phyloP scores from a whole-genome alignment of 2,797 vertebrate species.

The Hoplostethus mediterraneus region DNA sequence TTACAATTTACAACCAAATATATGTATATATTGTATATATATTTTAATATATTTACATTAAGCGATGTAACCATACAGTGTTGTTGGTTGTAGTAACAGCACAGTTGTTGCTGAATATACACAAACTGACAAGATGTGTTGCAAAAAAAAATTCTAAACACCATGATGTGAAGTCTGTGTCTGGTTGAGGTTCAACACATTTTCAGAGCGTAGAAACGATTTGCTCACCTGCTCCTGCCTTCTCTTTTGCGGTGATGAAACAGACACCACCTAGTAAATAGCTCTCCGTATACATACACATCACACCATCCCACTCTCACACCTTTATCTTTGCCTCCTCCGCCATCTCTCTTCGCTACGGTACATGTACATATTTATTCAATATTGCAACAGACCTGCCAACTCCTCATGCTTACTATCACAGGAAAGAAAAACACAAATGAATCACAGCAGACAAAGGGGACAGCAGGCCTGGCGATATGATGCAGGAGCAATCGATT shows the following conservation, averaged over 20 bases:
- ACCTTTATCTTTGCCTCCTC: slow-evolving; percentile 62
- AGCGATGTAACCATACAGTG: neutral
- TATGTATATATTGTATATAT: too few species aligned
- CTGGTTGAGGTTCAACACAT: slow-evolving; percentile 46
- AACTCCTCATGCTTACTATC: slow-evolving; percentile 66
- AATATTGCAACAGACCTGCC: slow-evolving; percentile 70
- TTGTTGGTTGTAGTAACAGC: neutral
- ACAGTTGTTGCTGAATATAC: neutral
- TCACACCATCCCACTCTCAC: slow-evolving; percentile 62
- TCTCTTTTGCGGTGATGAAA: slow-evolving; percentile 27
- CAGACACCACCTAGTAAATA: slow-evolving; percentile 51
- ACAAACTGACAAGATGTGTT: too few species aligned
- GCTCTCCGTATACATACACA: slow-evolving; percentile 64
- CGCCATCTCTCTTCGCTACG: slow-evolving; percentile 53
- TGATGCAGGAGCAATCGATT: slow-evolving; percentile 74
- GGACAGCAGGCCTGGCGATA: slow-evolving; percentile 52
- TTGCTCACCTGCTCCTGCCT: slow-evolving; percentile 71
- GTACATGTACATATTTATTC: slow-evolving; percentile 60
- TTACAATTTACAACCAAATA: too few species aligned
- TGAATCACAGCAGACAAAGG: slow-evolving; percentile 70
- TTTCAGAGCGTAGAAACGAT: slow-evolving; percentile 55
- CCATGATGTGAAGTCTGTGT: neutral
- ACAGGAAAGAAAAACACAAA: slow-evolving; percentile 57
- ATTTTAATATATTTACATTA: too few species aligned
- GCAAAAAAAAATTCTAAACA: neutral